A percentile compares a stretch with the other conserved stretches of the same genome.
Evolutionary conservation across 2,888 invertebrate species (phyloP).

Genomic region (Pherbina coryleti): DNA sequence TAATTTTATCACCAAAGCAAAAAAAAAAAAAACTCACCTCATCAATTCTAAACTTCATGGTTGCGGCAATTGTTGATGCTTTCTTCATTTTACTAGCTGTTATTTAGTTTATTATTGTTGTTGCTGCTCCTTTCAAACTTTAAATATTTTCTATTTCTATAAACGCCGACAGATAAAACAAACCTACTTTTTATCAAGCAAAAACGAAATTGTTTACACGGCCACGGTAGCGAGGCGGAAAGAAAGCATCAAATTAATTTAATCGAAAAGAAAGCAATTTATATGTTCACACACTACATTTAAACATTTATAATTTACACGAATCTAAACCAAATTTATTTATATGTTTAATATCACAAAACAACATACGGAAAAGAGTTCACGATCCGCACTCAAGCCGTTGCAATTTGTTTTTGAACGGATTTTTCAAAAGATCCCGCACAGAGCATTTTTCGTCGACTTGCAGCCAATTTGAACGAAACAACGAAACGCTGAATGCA

Average conservation of each 20-base stretch:
- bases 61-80: conserved; percentile 34
- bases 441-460: conserved; percentile 38
- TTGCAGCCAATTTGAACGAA: conserved; percentile 41
- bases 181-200: background rate
- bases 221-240: no score
- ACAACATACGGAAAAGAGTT: background rate
- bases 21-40: conserved; percentile 34
- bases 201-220: background rate
- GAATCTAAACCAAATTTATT: conserved; percentile 1
- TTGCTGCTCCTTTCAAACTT: background rate
- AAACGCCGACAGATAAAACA: background rate
- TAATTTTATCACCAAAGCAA: background rate
- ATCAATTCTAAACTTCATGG: conserved; percentile 39
- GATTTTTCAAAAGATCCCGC: conserved; percentile 52
- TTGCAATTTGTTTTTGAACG: conserved; percentile 63
- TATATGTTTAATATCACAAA: background rate
- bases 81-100: background rate
- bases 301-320: background rate
- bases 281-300: no score
- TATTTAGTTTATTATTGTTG: background rate
- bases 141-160: background rate
- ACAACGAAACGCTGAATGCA: conserved; percentile 46
- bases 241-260: background rate
- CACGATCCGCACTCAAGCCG: conserved; percentile 53
- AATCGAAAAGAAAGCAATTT: background rate